Percentiles rank a stretch among this genome's conserved stretches.
Conservation (phyloP, 1,140 invertebrate species). For the Melanaphis sacchari region DNA sequence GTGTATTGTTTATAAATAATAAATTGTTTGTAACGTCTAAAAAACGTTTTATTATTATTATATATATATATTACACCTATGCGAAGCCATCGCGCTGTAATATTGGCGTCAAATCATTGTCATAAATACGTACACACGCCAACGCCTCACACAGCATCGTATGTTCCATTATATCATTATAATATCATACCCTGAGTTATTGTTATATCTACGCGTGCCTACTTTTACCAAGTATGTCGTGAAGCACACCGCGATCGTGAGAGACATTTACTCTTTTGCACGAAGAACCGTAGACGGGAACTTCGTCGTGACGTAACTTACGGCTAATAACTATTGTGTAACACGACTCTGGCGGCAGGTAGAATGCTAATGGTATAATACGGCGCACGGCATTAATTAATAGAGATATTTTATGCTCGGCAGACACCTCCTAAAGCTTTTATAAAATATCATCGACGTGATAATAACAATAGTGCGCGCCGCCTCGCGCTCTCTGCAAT, state of each 20-base stretch:
- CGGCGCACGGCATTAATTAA: background rate
- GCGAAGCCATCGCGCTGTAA: background rate
- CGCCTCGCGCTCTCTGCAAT: no score
- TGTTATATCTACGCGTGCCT: background rate
- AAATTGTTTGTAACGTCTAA: background rate
- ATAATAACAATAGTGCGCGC: background rate
- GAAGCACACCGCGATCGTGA: background rate
- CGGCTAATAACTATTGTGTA: background rate
- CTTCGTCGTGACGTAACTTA: background rate
- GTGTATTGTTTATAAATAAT: background rate
- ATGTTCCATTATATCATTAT: background rate
- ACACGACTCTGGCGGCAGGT: background rate
- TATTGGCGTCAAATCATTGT: background rate
- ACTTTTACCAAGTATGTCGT: background rate
- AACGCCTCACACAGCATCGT: no score
- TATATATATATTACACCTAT: no score
- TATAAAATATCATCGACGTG: background rate
- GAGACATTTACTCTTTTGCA: background rate
- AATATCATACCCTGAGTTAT: background rate
- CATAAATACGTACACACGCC: background rate
- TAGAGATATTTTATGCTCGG: background rate
- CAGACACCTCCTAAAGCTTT: background rate
- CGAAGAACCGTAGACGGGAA: background rate
- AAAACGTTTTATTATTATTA: background rate
- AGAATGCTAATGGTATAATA: background rate